phyloP scores from a whole-genome alignment of 2,113 vertebrate genomes.

The Drymodes brunneopygia region DNA sequence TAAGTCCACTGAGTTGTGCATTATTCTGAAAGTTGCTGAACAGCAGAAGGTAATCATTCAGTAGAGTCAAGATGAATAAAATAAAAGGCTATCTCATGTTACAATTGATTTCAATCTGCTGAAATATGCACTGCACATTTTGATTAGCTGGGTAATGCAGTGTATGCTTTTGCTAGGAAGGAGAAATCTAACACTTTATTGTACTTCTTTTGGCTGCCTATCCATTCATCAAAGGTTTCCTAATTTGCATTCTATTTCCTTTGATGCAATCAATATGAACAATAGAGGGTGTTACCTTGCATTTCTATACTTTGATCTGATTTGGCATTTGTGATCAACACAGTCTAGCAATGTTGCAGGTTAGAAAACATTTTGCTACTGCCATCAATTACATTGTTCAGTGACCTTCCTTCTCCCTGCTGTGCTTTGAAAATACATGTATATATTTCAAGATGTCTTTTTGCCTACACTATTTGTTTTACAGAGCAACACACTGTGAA shows the following conservation, averaged over 20 bases:
- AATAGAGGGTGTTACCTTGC: constrained; percentile 49
- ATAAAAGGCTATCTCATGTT: constrained; percentile 65
- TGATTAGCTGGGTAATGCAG: constrained; percentile 21
- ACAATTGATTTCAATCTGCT: constrained; percentile 68
- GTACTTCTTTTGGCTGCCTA: constrained; percentile 26
- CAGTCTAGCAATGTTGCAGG: not conserved
- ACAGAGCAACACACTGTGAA: not conserved
- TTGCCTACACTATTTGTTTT: constrained; percentile 40
- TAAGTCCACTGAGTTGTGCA: constrained; percentile 30
- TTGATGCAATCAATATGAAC: constrained; percentile 39
- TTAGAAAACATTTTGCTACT: constrained; percentile 35
- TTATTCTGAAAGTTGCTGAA: constrained; percentile 53
- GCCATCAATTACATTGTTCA: constrained; percentile 46
- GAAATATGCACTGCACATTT: constrained; percentile 52
- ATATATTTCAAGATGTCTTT: constrained; percentile 57
- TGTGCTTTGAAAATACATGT: constrained; percentile 46
- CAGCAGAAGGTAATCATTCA: constrained; percentile 64
- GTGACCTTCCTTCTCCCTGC: constrained; percentile 43
- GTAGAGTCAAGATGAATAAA: constrained; percentile 62
- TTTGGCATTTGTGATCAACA: constrained; percentile 31
- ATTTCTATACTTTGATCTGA: constrained; percentile 47
- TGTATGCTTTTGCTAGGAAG: not conserved
- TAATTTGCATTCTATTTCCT: constrained; percentile 60
- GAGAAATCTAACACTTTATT: not conserved
- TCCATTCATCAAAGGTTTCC: constrained; percentile 56